Percentiles rank a stretch among this genome's conserved stretches.
Evolutionary conservation across 2,888 invertebrate species (phyloP).

Genomic region (Leucania comma): DNA sequence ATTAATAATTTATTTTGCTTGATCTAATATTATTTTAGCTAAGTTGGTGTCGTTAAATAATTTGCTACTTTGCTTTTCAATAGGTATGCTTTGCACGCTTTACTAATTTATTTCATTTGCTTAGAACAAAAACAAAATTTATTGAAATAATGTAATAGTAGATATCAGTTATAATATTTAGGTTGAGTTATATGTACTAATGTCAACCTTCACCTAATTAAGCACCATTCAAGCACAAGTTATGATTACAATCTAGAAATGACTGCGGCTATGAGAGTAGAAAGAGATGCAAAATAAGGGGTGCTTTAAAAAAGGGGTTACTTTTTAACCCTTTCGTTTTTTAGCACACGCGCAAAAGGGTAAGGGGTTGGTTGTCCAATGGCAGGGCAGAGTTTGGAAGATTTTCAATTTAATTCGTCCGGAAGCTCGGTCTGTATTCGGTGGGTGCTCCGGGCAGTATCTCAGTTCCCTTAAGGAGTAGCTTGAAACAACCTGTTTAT

Average conservation of each 20-base stretch:
- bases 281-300: conserved; percentile 70
- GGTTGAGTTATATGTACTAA: not conserved
- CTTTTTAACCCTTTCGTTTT: conserved; percentile 87
- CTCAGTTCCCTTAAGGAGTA: conserved; percentile 77
- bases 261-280: conserved; percentile 33
- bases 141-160: not conserved
- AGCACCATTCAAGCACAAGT: not conserved
- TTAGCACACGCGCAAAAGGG: conserved; percentile 90
- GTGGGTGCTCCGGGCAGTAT: conserved; percentile 70
- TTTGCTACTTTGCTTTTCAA: not conserved
- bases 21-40: not conserved
- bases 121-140: not conserved
- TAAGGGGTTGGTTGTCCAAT: conserved; percentile 85
- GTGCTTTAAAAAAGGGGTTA: conserved; percentile 84
- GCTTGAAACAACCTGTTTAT: conserved; percentile 75
- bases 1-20: not conserved
- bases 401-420: conserved; percentile 84
- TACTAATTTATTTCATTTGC: not conserved
- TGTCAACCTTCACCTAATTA: not conserved
- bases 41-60: not conserved
- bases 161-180: not conserved
- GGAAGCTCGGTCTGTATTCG: conserved; percentile 69
- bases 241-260: conserved; percentile 3
- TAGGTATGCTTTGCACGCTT: conserved; percentile 11
- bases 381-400: conserved; percentile 77